Evolutionary conservation across 1,140 invertebrate genomes (phyloP).

Genomic region (Orchestia grillus): DNA sequence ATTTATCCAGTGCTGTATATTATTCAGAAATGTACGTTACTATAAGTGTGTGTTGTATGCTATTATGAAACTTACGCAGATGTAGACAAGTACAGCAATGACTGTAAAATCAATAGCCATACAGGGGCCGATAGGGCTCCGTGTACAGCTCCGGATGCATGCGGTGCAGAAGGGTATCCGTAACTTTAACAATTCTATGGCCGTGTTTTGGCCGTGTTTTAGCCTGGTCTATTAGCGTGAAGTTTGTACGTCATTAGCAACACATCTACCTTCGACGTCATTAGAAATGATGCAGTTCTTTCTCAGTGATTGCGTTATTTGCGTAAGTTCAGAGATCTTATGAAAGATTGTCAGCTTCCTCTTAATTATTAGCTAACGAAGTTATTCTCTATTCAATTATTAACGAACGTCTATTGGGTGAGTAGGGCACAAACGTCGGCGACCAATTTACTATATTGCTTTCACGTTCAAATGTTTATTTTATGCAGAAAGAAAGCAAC

Average conservation of each 20-base stretch:
- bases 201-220: too few species aligned
- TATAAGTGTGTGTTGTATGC: too few species aligned
- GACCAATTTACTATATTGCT: neutral
- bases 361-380: neutral
- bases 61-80: too few species aligned
- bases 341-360: neutral
- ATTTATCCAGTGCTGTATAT: too few species aligned
- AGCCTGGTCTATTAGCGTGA: neutral
- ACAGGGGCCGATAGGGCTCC: too few species aligned
- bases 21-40: too few species aligned
- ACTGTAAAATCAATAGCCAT: too few species aligned
- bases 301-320: neutral
- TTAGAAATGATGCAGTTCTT: neutral
- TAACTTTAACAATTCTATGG: too few species aligned
- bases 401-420: neutral
- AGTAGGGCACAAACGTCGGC: neutral
- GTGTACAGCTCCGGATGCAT: too few species aligned
- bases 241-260: neutral
- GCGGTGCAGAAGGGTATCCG: too few species aligned
- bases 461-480: neutral
- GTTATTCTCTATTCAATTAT: too few species aligned
- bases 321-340: neutral
- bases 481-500: neutral
- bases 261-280: neutral
- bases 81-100: too few species aligned